These are phyloP conservation scores for Meriones unguiculatus DNA, from an alignment of 2,113 vertebrate genomes.

Conservation along the genomic window DNA sequence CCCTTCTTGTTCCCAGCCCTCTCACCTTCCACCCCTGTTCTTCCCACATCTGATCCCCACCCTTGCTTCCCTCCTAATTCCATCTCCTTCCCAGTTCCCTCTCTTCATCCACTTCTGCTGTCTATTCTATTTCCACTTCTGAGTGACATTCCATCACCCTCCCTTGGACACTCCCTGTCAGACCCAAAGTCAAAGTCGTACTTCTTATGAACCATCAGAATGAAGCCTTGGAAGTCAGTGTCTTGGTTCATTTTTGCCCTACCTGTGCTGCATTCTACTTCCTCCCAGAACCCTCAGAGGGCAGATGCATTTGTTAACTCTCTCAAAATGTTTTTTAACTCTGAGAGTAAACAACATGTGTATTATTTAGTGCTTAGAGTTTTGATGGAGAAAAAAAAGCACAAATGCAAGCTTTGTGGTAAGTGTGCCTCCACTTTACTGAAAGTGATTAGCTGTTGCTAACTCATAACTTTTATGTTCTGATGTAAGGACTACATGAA, in stretches of 20 bases:
- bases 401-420: background rate
- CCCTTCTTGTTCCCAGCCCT: too few species aligned
- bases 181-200: background rate
- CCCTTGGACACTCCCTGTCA: too few species aligned
- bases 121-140: too few species aligned
- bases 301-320: background rate
- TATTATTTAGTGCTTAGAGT: background rate
- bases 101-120: too few species aligned
- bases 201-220: background rate
- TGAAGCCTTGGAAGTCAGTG: too few species aligned
- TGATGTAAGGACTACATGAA: background rate
- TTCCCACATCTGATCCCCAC: too few species aligned
- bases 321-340: background rate
- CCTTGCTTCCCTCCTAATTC: too few species aligned
- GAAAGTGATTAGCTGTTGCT: background rate
- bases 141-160: too few species aligned
- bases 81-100: too few species aligned
- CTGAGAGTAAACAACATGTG: background rate
- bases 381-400: background rate
- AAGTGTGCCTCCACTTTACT: background rate
- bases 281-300: background rate
- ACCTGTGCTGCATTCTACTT: background rate
- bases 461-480: background rate
- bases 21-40: too few species aligned
- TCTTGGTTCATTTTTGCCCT: background rate